These are phyloP conservation scores for Nettapus auritus DNA, from an alignment of 2,113 vertebrate genomes.

Conservation along the genomic window DNA sequence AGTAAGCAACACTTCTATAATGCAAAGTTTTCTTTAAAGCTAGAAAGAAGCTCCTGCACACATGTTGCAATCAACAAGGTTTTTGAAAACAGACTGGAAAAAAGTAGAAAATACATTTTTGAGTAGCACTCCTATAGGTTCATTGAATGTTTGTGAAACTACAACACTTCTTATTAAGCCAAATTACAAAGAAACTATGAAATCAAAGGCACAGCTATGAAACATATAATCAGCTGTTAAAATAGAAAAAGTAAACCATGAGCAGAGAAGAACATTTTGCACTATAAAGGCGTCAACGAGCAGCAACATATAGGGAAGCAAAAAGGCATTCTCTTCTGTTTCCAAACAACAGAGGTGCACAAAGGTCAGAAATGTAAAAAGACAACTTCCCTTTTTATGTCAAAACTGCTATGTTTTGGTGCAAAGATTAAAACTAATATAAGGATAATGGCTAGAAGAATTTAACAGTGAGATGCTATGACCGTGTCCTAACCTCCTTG, in stretches of 20 bases:
- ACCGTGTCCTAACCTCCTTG: conserved; percentile 22
- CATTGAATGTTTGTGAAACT: not conserved
- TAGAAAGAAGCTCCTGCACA: not conserved
- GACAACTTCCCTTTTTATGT: not conserved
- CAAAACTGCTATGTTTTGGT: not conserved
- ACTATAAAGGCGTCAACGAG: not conserved
- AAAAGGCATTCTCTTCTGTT: not conserved
- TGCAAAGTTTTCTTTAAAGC: not conserved
- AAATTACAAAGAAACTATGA: not conserved
- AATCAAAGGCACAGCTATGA: not conserved
- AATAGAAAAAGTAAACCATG: not conserved
- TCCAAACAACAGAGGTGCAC: not conserved
- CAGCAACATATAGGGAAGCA: not conserved
- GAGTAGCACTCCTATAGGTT: not conserved
- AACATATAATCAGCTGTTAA: not conserved
- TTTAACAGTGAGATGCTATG: conserved; percentile 19
- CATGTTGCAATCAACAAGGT: not conserved
- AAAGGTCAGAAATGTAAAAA: not conserved
- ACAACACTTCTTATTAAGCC: not conserved
- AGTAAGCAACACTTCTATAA: not conserved
- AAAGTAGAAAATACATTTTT: not conserved
- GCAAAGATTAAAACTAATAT: conserved; percentile 44
- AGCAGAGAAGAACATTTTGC: not conserved
- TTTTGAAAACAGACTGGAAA: not conserved
- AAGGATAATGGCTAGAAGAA: not conserved